Base-by-base conservation (phyloP, 2,113 vertebrate genomes). In the Amblyopsis rosae region DNA sequence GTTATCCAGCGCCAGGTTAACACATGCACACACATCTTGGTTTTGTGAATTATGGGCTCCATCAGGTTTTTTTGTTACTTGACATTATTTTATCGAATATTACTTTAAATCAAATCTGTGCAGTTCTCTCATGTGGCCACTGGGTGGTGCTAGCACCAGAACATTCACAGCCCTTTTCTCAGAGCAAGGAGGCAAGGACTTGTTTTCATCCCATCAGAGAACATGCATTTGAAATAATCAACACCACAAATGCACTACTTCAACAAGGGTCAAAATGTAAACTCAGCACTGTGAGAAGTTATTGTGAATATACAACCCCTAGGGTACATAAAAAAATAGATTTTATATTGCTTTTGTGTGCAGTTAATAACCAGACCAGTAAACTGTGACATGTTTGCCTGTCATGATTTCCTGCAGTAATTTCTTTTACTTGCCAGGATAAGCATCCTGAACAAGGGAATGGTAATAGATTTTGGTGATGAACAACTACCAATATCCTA, bases 1-100 rank as follows among this genome's bases (percentile, higher is more conserved):
- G 73, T 93, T 70, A 32, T 91, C 41, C 92, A 91, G 67, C 85
- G 90, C 12, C 93, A 94, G 92, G 93, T 94, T 50, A 19, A n/a
- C 45, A 15, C n/a, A 63, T 10, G 33, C 13, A n/a, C 16, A n/a
- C 51, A 47, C 45, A 11, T 16, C 32, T 9, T n/a, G 35, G n/a
- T 45, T 19, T 19, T 45, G 33, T 45, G 16, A 41, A 41, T 41
- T 41, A 41, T 41, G 35, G 6, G 6, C 6, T 35, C 3, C 35
- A 41, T 6, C 35, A 26, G 26, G 1, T 26, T 26, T 26, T 2
- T 26, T 26, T 26, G 26, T 26, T 26, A 26, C 26, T 26, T 26
- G 26, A 26, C 26, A 3, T 26, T 26, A 41, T 41, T 41, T 56
- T 56, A 3, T 11, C 50, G 5, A n/a, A 57, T 4, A 57, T 17